phyloP scores from a whole-genome alignment of 1,140 invertebrate species.

The Drosophila pseudoananassae region DNA sequence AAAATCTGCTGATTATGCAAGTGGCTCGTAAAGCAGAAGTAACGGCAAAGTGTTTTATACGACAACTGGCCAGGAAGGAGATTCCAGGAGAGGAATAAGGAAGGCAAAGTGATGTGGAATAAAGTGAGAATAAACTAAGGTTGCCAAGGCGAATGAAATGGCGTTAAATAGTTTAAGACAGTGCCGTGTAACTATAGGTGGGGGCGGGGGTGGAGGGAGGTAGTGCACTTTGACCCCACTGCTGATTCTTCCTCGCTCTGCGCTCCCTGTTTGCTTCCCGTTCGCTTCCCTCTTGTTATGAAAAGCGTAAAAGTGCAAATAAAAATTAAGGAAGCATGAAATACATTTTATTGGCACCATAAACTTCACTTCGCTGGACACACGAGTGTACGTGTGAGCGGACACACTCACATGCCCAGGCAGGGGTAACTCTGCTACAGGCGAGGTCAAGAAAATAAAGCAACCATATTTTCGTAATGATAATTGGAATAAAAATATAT shows the following conservation, averaged over 20 bases:
- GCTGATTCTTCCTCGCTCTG: neutral
- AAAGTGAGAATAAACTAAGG: slow-evolving; percentile 36
- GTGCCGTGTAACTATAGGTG: neutral
- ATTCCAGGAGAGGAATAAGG: slow-evolving; percentile 7
- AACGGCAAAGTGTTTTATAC: slow-evolving; percentile 66
- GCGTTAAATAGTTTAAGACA: slow-evolving; percentile 75
- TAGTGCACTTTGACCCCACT: slow-evolving; percentile 42
- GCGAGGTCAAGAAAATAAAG: neutral
- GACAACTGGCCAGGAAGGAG: slow-evolving; percentile 17
- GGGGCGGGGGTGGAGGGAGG: neutral
- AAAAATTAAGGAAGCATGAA: slow-evolving; percentile 84
- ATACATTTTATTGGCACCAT: slow-evolving; percentile 84
- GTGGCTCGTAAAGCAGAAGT: slow-evolving; percentile 60
- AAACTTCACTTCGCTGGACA: slow-evolving; percentile 84
- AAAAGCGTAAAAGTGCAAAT: slow-evolving; percentile 82
- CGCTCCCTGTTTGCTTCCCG: slow-evolving; percentile 8
- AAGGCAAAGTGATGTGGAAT: slow-evolving; percentile 27
- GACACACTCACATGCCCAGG: slow-evolving; percentile 45
- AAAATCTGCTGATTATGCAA: slow-evolving; percentile 76
- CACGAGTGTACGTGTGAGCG: slow-evolving; percentile 79
- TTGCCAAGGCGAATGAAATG: slow-evolving; percentile 49
- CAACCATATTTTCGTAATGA: no score
- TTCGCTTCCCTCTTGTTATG: slow-evolving; percentile 46
- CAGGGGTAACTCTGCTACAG: neutral
- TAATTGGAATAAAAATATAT: no score